Conservation (phyloP, 2,797 vertebrate genomes). For the Ispidina picta region DNA sequence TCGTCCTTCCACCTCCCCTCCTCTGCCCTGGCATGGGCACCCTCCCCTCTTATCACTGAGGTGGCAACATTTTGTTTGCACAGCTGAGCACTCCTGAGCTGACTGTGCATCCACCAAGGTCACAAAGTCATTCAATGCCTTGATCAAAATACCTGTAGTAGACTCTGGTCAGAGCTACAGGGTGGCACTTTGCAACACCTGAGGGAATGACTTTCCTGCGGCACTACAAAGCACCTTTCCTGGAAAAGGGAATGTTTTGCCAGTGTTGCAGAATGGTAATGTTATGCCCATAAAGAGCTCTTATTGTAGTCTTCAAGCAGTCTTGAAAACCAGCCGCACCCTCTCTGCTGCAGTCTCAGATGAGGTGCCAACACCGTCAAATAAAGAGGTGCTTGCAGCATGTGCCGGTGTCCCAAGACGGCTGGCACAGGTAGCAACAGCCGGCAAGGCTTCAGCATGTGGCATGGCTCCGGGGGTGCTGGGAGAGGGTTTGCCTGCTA, state of each 20-base stretch:
- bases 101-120: neutral
- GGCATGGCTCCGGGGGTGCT: accelerated
- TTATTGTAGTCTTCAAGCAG: neutral
- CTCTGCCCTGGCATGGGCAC: slow-evolving; percentile 27
- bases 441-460: accelerated
- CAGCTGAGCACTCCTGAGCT: neutral
- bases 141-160: neutral
- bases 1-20: neutral
- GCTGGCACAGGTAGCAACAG: neutral
- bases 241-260: slow-evolving; percentile 9
- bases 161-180: neutral
- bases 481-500: neutral
- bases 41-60: slow-evolving; percentile 32
- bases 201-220: neutral
- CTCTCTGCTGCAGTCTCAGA: neutral
- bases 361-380: neutral
- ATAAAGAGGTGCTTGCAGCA: neutral
- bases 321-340: neutral
- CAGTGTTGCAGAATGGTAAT: neutral
- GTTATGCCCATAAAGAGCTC: neutral
- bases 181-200: neutral
- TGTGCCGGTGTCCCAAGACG: neutral
- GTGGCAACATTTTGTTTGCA: slow-evolving; percentile 11
- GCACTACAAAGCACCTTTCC: neutral
- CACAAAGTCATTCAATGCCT: neutral